Evolutionary conservation across 1,140 invertebrate species (phyloP).

Genomic region (Panagrolaimus sp.): DNA sequence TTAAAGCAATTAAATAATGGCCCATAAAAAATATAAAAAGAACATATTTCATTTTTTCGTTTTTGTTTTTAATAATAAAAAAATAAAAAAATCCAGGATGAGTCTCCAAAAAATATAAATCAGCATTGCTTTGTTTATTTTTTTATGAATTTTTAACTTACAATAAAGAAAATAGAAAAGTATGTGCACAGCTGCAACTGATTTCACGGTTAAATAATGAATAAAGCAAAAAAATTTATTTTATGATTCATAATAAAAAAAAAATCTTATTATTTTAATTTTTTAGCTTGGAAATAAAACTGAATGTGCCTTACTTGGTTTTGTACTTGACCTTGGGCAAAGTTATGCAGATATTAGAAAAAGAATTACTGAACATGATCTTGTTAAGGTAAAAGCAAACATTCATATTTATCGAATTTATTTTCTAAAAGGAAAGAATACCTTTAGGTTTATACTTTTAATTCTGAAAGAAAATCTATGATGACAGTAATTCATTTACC

Average conservation of each 20-base stretch:
- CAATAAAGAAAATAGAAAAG: background rate
- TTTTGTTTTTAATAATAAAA: constrained; percentile 1
- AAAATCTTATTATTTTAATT: constrained; percentile 31
- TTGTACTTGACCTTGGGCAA: constrained; percentile 61
- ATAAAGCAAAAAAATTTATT: constrained; percentile 7
- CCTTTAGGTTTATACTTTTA: constrained; percentile 57
- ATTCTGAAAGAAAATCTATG: constrained; percentile 58
- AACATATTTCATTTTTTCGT: background rate
- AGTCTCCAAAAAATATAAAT: background rate
- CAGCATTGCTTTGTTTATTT: too few relatives aligned
- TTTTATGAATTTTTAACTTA: too few relatives aligned
- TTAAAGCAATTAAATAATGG: background rate
- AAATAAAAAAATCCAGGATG: background rate
- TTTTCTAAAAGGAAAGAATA: too few relatives aligned
- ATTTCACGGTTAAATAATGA: background rate
- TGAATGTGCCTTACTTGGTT: constrained; percentile 63
- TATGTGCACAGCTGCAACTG: background rate
- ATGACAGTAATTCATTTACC: constrained; percentile 47
- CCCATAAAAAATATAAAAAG: constrained; percentile 6
- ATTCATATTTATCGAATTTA: too few relatives aligned
- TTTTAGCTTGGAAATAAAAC: constrained; percentile 64
- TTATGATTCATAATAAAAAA: constrained; percentile 11
- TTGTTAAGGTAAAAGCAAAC: constrained; percentile 62
- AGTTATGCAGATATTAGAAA: constrained; percentile 60
- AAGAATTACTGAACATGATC: constrained; percentile 60